Conservation (phyloP, 2,797 vertebrate species). For the Parotocinclus haroldoi region DNA sequence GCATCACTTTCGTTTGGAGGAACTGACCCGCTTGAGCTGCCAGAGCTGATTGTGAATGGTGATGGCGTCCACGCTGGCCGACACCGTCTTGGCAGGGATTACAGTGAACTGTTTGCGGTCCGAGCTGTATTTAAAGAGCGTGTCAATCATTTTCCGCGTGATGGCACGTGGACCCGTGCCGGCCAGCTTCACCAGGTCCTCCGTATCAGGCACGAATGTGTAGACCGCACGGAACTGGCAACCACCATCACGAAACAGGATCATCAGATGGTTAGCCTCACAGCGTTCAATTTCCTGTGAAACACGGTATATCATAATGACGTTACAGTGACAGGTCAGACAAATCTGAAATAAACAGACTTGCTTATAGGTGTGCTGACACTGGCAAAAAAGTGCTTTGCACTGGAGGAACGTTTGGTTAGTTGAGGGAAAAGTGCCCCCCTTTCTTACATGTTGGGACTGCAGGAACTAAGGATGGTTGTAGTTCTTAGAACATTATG, state of each 20-base stretch:
- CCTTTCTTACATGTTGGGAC: no score
- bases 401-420: no score
- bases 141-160: slow-evolving; percentile 85
- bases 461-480: no score
- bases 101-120: slow-evolving; percentile 84
- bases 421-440: no score
- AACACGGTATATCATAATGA: not conserved
- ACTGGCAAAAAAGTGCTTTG: no score
- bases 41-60: slow-evolving; percentile 85
- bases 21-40: slow-evolving; percentile 81
- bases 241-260: slow-evolving; percentile 81
- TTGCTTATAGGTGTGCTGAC: no score
- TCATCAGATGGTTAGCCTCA: slow-evolving; percentile 85
- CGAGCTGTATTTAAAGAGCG: slow-evolving; percentile 85
- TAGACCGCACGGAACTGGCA: slow-evolving; percentile 85
- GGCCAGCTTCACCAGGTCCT: slow-evolving; percentile 80
- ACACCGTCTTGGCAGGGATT: slow-evolving; percentile 86
- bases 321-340: no score
- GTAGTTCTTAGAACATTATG: no score
- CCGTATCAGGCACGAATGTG: slow-evolving; percentile 75
- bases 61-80: slow-evolving; percentile 81
- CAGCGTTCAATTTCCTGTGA: slow-evolving; percentile 80
- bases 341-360: no score
- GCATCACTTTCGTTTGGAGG: slow-evolving; percentile 76
- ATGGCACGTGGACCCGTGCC: slow-evolving; percentile 81